These are phyloP conservation scores for Naja naja DNA, from an alignment of 2,113 vertebrate species.

Conservation along the genomic window DNA sequence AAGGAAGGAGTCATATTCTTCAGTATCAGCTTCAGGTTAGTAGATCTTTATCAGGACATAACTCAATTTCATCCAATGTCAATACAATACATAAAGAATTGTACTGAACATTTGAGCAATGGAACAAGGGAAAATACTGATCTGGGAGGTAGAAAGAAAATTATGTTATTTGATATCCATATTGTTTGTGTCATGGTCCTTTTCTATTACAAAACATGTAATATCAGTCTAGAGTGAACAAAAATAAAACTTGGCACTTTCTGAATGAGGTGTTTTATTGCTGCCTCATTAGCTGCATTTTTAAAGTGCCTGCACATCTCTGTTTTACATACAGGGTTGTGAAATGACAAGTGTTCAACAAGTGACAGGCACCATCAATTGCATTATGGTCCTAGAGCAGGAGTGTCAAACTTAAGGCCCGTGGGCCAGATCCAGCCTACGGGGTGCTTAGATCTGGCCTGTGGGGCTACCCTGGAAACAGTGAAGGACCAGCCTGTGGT, in stretches of 20 bases:
- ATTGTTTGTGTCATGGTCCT: background rate
- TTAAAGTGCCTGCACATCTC: slow-evolving; percentile 4
- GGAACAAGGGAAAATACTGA: background rate
- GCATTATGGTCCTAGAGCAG: background rate
- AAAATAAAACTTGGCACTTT: slow-evolving; percentile 9
- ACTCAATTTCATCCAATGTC: background rate
- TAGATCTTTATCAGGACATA: background rate
- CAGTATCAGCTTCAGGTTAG: background rate
- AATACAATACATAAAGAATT: background rate
- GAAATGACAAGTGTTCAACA: background rate
- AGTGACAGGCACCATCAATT: background rate
- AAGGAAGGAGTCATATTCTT: background rate
- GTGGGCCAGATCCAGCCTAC: too few relatives aligned
- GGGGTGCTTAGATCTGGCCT: too few relatives aligned
- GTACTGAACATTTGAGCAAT: background rate
- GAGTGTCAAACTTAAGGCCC: too few relatives aligned
- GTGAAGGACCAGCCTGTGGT: too few relatives aligned
- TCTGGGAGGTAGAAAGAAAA: background rate
- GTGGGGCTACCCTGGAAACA: too few relatives aligned
- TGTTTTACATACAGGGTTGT: background rate
- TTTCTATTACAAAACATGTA: slow-evolving; percentile 8
- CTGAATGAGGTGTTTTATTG: slow-evolving; percentile 9
- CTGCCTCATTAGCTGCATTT: slow-evolving; percentile 15
- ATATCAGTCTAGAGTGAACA: background rate
- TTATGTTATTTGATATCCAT: background rate